Evolutionary conservation across 2,113 vertebrate species (phyloP).

Genomic region (Loxodonta africana): DNA sequence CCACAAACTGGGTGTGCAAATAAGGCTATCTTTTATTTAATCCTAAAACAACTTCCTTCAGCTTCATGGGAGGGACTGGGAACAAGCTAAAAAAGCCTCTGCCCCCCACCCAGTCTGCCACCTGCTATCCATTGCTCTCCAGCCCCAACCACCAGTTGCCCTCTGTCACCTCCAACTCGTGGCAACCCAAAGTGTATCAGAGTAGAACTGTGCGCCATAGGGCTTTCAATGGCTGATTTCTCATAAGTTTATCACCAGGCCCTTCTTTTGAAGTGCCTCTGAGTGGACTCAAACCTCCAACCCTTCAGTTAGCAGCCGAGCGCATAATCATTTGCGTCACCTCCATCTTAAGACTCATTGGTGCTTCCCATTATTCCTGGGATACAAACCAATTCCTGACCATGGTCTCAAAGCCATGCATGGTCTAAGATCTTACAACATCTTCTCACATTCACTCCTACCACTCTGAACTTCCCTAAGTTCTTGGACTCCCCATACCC

Average conservation of each 20-base stretch:
- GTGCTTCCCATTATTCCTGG: not conserved
- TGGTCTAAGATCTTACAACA: not conserved
- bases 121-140: no score
- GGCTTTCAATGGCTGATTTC: no score
- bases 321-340: no score
- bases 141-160: no score
- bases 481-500: not conserved
- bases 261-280: no score
- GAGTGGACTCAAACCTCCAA: no score
- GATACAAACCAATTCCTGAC: not conserved
- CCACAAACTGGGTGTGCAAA: not conserved
- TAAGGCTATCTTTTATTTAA: not conserved
- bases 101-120: not conserved
- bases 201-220: no score
- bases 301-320: no score
- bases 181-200: no score
- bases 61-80: not conserved
- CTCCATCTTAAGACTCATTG: not conserved
- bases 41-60: not conserved
- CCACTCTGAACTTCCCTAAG: not conserved
- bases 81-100: not conserved
- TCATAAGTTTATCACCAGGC: no score
- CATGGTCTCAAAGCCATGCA: fast-evolving
- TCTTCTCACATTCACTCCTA: not conserved
- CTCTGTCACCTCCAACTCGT: no score